Evolutionary conservation across 1,140 invertebrate genomes (phyloP), one percentile per base, ranked within the genome.

Genomic region (Micrasema minimum): DNA sequence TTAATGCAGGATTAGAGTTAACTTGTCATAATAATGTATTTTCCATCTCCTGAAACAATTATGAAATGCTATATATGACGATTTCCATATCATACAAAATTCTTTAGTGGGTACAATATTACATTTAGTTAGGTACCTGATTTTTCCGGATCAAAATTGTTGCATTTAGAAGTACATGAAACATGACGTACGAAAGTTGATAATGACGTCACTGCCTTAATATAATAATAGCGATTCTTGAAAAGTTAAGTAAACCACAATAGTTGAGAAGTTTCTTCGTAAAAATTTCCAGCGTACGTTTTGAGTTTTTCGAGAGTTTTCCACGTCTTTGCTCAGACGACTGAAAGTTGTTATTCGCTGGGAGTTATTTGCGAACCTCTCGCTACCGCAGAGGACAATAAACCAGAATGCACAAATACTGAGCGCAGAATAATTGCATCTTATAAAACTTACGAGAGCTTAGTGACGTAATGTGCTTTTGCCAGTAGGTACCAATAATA

Each of bases 381-480:
- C 65, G 5, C 48, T 55, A 41, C 69, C 69, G 37, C 20, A 11
- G 48, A 55, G 69, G 69, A 71, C 69, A 65, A 71, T 71, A 71
- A 71, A 71, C 59, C 50, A 50, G 59, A 65, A 55, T 71, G 61
- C 69, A 71, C n/a, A n/a, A n/a, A n/a, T n/a, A n/a, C n/a, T n/a
- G n/a, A n/a, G n/a, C n/a, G 69, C 48, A 65, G 26, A 57, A 57
- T 51, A 68, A 68, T 37, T 68, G 53, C 53, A 57, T 31, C 53
- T 57, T 35, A 57, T 57, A 38, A 57, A 57, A 57, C 53, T 55
- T 55, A 35, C 26, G 51, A 3, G 23, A 55, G 20, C 14, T 55
- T 1, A n/a, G n/a, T n/a, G n/a, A n/a, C n/a, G n/a, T n/a, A n/a
- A n/a, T n/a, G n/a, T n/a, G n/a, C n/a, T n/a, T n/a, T n/a, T n/a